Conservation (phyloP, 2,888 invertebrate species). For the Eupithecia abbreviata region DNA sequence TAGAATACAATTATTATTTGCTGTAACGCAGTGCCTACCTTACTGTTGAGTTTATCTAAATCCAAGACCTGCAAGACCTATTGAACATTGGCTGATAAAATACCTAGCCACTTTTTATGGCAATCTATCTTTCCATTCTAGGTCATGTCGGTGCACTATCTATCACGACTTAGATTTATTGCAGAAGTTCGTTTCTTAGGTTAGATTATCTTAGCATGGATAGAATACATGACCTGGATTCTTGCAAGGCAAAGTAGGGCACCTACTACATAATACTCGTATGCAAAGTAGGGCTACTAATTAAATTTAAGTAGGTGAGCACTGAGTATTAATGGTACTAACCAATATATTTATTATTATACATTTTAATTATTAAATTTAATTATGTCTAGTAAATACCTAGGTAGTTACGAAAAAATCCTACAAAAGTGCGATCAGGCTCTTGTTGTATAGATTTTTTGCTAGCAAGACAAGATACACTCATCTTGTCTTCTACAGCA, state of each 20-base stretch:
- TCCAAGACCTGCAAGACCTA: not conserved
- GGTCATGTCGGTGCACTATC: not conserved
- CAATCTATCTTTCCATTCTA: not conserved
- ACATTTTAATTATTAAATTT: not conserved
- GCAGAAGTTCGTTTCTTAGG: not conserved
- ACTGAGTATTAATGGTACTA: too few relatives aligned
- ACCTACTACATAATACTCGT: not conserved
- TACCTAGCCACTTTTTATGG: not conserved
- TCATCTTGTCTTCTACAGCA: too few relatives aligned
- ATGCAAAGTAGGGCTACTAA: not conserved
- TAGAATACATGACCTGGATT: constrained; percentile 1
- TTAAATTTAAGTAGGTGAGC: not conserved
- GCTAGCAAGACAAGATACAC: too few relatives aligned
- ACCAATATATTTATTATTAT: too few relatives aligned
- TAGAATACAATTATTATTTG: not conserved
- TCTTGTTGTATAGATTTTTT: too few relatives aligned
- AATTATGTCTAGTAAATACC: not conserved
- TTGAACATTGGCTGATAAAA: not conserved
- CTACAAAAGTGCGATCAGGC: too few relatives aligned
- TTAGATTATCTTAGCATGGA: not conserved
- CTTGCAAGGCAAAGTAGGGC: not conserved
- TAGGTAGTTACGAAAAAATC: not conserved
- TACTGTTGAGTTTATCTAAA: not conserved
- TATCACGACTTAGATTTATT: not conserved
- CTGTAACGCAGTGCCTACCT: not conserved